Evolutionary conservation across 1,140 invertebrate genomes (phyloP).

Genomic region (honey bee (Apis mellifera)): Amel_HAv3.1 CM009941.2:15167001-15167500

Average conservation of each 20-base stretch:
- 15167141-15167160: constrained; percentile 52
- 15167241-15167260: constrained; percentile 50
- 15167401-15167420: constrained; percentile 41
- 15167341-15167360: constrained; percentile 40
- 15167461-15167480: neutral
- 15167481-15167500: neutral
- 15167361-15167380: constrained; percentile 47
- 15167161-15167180: constrained; percentile 39
- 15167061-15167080: constrained; percentile 78
- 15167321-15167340: constrained; percentile 67
- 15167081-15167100: constrained; percentile 61
- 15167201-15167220: constrained; percentile 60
- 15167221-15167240: constrained; percentile 68
- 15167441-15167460: constrained; percentile 32
- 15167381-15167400: constrained; percentile 44
- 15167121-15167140: constrained; percentile 46
- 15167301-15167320: constrained; percentile 73
- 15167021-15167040: constrained; percentile 60
- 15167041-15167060: constrained; percentile 71
- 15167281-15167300: constrained; percentile 79
- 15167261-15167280: constrained; percentile 69
- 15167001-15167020: neutral
- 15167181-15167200: constrained; percentile 48
- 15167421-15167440: constrained; percentile 52
- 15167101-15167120: constrained; percentile 51